A percentile compares a stretch with the other conserved stretches of the same genome.
Conservation (phyloP, 2,113 vertebrate species). For the Sus scrofa region T2T-Sscrofa CM000829.6:25997001-25997500, state of each 20-base stretch:
- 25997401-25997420: constrained; percentile 65
- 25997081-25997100: no score
- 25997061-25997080: no score
- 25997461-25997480: constrained; percentile 76
- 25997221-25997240: no score
- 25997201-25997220: no score
- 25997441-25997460: constrained; percentile 76
- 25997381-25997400: constrained; percentile 53
- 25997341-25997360: background rate
- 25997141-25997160: no score
- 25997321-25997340: constrained; percentile 45
- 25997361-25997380: constrained; percentile 11
- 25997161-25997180: no score
- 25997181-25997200: no score
- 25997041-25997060: no score
- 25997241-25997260: no score
- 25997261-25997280: background rate
- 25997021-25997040: no score
- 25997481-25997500: constrained; percentile 79
- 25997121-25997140: no score
- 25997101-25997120: no score
- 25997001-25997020: constrained; percentile 12
- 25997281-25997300: background rate
- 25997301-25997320: constrained; percentile 51
- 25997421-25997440: constrained; percentile 76